Conservation (phyloP, 1,140 invertebrate genomes). For the Drosophila mojavensis region DNA sequence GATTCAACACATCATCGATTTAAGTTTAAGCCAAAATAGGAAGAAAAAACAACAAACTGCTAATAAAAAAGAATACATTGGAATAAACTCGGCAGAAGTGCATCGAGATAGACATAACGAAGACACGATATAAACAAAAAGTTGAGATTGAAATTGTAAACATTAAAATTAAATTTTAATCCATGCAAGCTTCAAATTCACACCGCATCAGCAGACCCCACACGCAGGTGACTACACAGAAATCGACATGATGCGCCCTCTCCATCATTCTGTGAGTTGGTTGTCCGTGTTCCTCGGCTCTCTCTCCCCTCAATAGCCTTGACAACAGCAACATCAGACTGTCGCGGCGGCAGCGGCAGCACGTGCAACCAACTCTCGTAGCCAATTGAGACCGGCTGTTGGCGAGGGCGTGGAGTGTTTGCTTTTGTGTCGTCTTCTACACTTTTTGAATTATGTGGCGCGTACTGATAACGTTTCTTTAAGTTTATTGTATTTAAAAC, state of each 20-base stretch:
- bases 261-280: background rate
- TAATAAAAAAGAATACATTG: slow-evolving; percentile 41
- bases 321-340: slow-evolving; percentile 36
- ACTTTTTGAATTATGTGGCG: slow-evolving; percentile 62
- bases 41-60: slow-evolving; percentile 35
- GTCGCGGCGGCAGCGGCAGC: slow-evolving; percentile 42
- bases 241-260: slow-evolving; percentile 4
- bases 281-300: slow-evolving; percentile 41
- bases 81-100: slow-evolving; percentile 49
- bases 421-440: slow-evolving; percentile 27
- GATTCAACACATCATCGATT: slow-evolving; percentile 68
- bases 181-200: slow-evolving; percentile 49
- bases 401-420: slow-evolving; percentile 10
- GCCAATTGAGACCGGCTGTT: slow-evolving; percentile 20
- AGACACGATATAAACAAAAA: slow-evolving; percentile 42
- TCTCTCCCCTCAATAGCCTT: slow-evolving; percentile 56
- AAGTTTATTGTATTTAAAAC: slow-evolving; percentile 52
- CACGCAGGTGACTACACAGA: background rate
- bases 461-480: slow-evolving; percentile 65
- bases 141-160: slow-evolving; percentile 43
- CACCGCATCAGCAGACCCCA: slow-evolving; percentile 10
- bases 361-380: slow-evolving; percentile 18
- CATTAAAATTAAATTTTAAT: slow-evolving; percentile 71
- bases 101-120: slow-evolving; percentile 21
- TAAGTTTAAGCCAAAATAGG: slow-evolving; percentile 54